phyloP scores from a whole-genome alignment of 2,888 invertebrate species.

The Acronicta aceris region DNA sequence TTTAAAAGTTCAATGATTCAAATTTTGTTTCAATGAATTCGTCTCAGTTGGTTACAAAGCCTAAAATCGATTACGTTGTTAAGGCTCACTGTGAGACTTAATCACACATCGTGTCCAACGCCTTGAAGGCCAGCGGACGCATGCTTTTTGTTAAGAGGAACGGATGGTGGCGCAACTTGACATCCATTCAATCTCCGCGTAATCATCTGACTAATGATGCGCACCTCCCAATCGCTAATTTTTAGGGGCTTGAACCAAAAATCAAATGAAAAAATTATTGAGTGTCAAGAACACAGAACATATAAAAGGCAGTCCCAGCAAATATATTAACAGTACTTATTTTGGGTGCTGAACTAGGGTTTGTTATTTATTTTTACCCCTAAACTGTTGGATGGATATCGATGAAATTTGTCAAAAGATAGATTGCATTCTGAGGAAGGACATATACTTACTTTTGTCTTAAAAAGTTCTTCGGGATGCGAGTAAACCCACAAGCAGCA shows the following conservation, averaged over 20 bases:
- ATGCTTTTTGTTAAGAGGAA: conserved; percentile 74
- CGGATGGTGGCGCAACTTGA: conserved; percentile 72
- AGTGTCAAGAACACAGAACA: too few species aligned
- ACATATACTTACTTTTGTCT: too few species aligned
- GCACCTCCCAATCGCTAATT: conserved; percentile 53
- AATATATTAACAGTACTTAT: too few species aligned
- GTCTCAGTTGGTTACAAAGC: conserved; percentile 19
- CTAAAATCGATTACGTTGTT: conserved; percentile 40
- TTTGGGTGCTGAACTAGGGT: too few species aligned
- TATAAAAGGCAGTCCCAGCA: too few species aligned
- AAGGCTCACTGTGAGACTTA: conserved; percentile 36
- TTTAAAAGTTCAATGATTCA: conserved; percentile 36
- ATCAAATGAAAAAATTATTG: too few species aligned
- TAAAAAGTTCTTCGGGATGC: too few species aligned
- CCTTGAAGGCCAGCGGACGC: conserved; percentile 75
- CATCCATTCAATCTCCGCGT: conserved; percentile 64
- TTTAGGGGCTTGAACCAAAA: conserved; percentile 2
- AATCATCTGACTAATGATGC: conserved; percentile 70
- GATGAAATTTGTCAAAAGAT: too few species aligned
- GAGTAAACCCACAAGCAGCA: too few species aligned
- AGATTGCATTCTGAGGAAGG: too few species aligned
- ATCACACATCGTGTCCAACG: conserved; percentile 64
- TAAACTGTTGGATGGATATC: too few species aligned
- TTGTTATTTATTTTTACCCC: too few species aligned
- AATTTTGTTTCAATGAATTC: conserved; percentile 39